Base-by-base conservation (phyloP, 2,888 invertebrate genomes). In the Noctua fimbriata region DNA sequence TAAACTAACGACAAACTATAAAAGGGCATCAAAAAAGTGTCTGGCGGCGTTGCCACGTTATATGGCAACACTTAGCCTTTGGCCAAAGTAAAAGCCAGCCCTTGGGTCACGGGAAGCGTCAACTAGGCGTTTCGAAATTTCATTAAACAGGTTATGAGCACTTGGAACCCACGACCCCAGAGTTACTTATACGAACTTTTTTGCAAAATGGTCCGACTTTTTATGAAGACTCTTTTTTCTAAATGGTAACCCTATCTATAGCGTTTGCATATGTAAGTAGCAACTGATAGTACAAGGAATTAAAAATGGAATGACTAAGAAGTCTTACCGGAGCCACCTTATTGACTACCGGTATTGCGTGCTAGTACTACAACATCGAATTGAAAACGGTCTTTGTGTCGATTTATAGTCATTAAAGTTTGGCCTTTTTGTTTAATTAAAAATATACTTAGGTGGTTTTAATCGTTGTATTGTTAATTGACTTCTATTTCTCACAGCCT, bases 181-280 rank as follows among this genome's bases (percentile, higher is more conserved):
- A n/a, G n/a, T n/a, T n/a, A n/a, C n/a, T 4, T 58, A n/a, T 14
- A 1, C 28, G 6, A 6, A 28, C 28, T 60, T 60, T 58, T 60
- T 28, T 58, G 28, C 60, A 28, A 60, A 60, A 60, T 60, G 18
- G 28, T 18, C 28, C 60, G 16, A 14, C n/a, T 16, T 60, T 28
- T 28, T 18, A 1, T 18, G 1, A 60, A 9, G 60, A 28, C 28
- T 63, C 18, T 63, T 18, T 1, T 60, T 32, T 63, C 7, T 9
- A 9, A 65, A 44, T n/a, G n/a, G 44, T 28, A 18, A 67, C 67
- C 44, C 67, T 24, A 49, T 52, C 52, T 28, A 47, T 66, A 73
- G 66, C 76, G 81, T 81, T 36, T 65, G 65, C 65, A 65, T 65
- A 81, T 69, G 75, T 76, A 72, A 75, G 44, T 18, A 60, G 69